Percentiles rank a stretch among this genome's conserved stretches.
These are phyloP conservation scores for Actinia equina DNA, from an alignment of 64 coral and sea anemone species.

Conservation along the genomic window DNA sequence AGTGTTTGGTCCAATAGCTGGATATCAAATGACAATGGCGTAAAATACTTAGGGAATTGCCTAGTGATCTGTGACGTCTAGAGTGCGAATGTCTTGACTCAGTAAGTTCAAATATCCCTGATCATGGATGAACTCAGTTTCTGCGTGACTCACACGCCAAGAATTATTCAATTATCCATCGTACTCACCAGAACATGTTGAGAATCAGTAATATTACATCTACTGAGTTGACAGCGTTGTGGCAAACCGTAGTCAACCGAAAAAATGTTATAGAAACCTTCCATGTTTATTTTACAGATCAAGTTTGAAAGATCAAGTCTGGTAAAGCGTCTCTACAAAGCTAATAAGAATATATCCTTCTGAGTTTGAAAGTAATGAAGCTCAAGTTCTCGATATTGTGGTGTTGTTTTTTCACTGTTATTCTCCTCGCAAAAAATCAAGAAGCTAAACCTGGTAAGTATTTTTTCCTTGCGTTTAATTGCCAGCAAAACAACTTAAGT, in stretches of 20 bases:
- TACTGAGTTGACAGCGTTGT: too few species aligned
- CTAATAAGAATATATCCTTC: too few species aligned
- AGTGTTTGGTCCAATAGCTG: not conserved
- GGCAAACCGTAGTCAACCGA: not conserved
- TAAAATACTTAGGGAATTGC: not conserved
- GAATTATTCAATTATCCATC: not conserved
- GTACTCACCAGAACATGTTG: not conserved
- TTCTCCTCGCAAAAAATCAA: not conserved
- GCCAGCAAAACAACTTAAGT: not conserved
- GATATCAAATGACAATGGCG: not conserved
- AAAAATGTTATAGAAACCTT: not conserved
- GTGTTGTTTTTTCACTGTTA: not conserved
- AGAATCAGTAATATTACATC: not conserved
- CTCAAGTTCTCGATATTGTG: not conserved
- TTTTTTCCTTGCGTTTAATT: not conserved
- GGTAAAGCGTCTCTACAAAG: not conserved
- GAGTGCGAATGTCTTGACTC: not conserved
- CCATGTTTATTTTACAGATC: not conserved
- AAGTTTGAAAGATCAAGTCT: not conserved
- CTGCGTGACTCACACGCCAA: not conserved
- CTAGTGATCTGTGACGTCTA: not conserved
- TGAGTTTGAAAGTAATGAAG: not conserved
- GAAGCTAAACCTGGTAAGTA: not conserved
- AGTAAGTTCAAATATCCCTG: too few species aligned
- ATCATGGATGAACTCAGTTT: not conserved